A percentile compares a stretch with the other conserved stretches of the same genome.
These are phyloP conservation scores for Trinectes maculatus DNA, from an alignment of 2,113 vertebrate species.

Conservation along the genomic window DNA sequence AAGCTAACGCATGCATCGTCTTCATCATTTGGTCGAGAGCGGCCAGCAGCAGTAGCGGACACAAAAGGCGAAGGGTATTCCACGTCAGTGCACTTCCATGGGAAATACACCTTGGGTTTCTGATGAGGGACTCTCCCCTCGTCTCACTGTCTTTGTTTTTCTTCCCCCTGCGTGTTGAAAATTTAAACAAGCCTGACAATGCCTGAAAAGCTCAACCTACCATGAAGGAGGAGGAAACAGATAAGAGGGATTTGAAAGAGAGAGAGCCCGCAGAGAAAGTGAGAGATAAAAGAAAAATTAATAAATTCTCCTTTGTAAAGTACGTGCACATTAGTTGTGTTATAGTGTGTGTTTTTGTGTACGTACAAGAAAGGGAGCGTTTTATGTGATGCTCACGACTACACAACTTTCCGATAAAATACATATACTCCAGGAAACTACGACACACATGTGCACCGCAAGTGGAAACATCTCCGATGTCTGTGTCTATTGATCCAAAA, in stretches of 20 bases:
- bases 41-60: conserved; percentile 45
- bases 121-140: conserved; percentile 55
- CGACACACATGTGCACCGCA: background rate
- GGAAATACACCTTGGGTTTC: conserved; percentile 74
- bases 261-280: conserved; percentile 48
- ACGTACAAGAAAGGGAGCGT: background rate
- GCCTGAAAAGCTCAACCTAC: conserved; percentile 75
- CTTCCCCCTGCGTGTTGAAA: conserved; percentile 68
- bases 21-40: conserved; percentile 58
- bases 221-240: conserved; percentile 70
- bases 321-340: conserved; percentile 27
- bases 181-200: conserved; percentile 79
- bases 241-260: conserved; percentile 61
- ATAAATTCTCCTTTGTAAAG: conserved; percentile 19
- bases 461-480: conserved; percentile 1
- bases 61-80: conserved; percentile 66
- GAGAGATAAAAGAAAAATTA: conserved; percentile 13
- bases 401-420: conserved; percentile 23
- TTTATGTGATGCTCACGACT: too few species aligned
- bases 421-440: conserved; percentile 13
- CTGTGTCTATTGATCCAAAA: conserved; percentile 56
- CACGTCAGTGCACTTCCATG: conserved; percentile 70
- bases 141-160: conserved; percentile 72
- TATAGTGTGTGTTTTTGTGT: conserved; percentile 11
- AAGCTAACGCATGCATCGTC: conserved; percentile 35